A percentile compares a stretch with the other conserved stretches of the same genome.
These are phyloP conservation scores for Erythrocercus mccallii DNA, from an alignment of 2,113 vertebrate genomes.

Conservation along the genomic window DNA sequence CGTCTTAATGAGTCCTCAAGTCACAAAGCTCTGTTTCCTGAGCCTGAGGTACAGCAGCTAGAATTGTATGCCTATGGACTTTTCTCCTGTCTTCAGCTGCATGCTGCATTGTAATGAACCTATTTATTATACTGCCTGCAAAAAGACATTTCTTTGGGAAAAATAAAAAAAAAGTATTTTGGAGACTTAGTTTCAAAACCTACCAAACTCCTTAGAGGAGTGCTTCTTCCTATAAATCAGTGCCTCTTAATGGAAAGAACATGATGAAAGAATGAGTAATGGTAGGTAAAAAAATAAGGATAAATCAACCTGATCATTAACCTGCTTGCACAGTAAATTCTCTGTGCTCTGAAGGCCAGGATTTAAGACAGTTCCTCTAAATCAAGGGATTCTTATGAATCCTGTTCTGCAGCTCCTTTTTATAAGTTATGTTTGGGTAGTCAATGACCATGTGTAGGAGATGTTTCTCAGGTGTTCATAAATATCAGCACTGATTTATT, in stretches of 20 bases:
- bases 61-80: neutral
- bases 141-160: neutral
- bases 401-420: neutral
- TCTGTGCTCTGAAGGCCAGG: neutral
- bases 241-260: neutral
- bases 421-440: neutral
- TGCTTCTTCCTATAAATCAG: conserved; percentile 32
- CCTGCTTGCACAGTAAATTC: conserved; percentile 9
- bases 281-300: conserved; percentile 30
- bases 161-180: conserved; percentile 9
- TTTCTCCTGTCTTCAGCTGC: neutral
- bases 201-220: neutral
- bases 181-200: neutral
- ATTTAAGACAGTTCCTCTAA: conserved; percentile 53
- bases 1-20: conserved; percentile 10
- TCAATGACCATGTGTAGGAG: conserved; percentile 10
- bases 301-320: conserved; percentile 55
- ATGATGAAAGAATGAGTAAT: conserved; percentile 41
- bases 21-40: neutral
- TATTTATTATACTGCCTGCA: conserved; percentile 3
- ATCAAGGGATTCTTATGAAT: conserved; percentile 16
- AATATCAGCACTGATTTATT: conserved; percentile 43
- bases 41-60: neutral
- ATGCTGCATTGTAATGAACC: neutral
- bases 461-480: conserved; percentile 39